Base-by-base conservation (phyloP, 2,888 invertebrate species). In the Rhodophaea formosa region DNA sequence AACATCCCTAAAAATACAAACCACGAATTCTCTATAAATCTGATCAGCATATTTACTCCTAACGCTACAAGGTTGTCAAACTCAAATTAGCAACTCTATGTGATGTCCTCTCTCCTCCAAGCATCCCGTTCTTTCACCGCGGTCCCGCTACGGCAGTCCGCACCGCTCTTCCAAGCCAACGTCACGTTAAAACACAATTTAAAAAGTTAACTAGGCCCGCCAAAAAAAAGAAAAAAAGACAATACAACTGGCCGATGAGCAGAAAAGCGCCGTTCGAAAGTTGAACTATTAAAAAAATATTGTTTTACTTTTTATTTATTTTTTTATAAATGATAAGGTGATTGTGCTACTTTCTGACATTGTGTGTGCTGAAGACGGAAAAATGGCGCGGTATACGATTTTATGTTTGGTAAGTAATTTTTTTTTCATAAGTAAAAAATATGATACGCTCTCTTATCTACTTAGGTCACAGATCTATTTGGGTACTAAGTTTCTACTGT, bases 31-130 rank as follows among this genome's bases (percentile, higher is more conserved):
- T 5, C 23, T 23, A 2, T 3, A 23, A 5, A 23, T 23, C n/a
- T n/a, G n/a, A 23, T 23, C 2, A 5, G 23, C 23, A 23, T 23
- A 23, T 23, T 23, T 23, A 23, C 23, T n/a, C n/a, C n/a, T n/a
- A 23, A 23, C 23, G 5, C 23, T 5, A 23, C 2, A 23, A 23
- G 23, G 23, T 23, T 23, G 23, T 23, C 23, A 23, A 23, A 23
- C 23, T 23, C 23, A 23, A 39, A 39, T 39, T 39, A 58, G 53
- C 77, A 74, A 61, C 84, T 81, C 80, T 73, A 72, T 73, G 56
- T 63, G 62, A 68, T 71, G 54, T 80, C 77, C 81, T 80, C 73
- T 83, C 77, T 72, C 79, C 72, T 70, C 68, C 71, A 69, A 67
- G 71, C 70, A 67, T 80, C 78, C 80, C 80, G 82, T 79, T 82